Percentiles rank a stretch among this genome's conserved stretches.
Conservation (phyloP, 2,113 vertebrate genomes). For the Plectropomus leopardus region DNA sequence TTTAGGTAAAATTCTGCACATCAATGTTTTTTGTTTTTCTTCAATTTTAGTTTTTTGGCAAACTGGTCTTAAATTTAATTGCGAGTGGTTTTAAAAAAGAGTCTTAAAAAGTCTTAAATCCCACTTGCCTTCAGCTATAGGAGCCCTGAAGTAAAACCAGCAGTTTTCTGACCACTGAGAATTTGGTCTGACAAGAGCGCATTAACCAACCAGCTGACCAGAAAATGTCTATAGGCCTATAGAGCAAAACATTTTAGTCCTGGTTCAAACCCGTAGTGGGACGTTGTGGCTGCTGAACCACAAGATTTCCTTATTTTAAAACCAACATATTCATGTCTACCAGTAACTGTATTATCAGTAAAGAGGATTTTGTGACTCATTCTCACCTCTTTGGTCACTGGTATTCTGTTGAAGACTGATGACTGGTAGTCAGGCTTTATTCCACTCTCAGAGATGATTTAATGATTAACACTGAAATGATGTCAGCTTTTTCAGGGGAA, state of each 20-base stretch:
- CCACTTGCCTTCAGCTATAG: too few species aligned
- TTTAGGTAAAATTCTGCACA: too few species aligned
- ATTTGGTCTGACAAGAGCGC: too few species aligned
- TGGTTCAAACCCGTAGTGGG: not conserved
- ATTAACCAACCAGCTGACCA: too few species aligned
- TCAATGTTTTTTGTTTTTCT: too few species aligned
- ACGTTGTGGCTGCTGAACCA: not conserved
- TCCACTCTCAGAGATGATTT: conserved; percentile 32
- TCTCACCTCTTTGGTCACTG: not conserved
- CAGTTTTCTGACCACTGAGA: too few species aligned
- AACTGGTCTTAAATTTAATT: too few species aligned
- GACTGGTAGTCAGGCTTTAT: not conserved
- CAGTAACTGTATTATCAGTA: not conserved
- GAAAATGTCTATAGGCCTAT: too few species aligned
- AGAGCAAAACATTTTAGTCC: not conserved
- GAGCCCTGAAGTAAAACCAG: too few species aligned
- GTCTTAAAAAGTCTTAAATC: too few species aligned
- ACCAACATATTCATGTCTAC: not conserved
- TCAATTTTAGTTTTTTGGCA: too few species aligned
- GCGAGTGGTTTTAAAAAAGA: too few species aligned
- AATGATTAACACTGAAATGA: conserved; percentile 41
- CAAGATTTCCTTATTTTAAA: not conserved
- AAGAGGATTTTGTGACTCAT: not conserved
- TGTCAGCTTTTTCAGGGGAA: conserved; percentile 19
- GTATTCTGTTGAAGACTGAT: not conserved